These are phyloP conservation scores for Lithophane semibrunnea DNA, from an alignment of 2,888 invertebrate genomes.

Conservation along the genomic window DNA sequence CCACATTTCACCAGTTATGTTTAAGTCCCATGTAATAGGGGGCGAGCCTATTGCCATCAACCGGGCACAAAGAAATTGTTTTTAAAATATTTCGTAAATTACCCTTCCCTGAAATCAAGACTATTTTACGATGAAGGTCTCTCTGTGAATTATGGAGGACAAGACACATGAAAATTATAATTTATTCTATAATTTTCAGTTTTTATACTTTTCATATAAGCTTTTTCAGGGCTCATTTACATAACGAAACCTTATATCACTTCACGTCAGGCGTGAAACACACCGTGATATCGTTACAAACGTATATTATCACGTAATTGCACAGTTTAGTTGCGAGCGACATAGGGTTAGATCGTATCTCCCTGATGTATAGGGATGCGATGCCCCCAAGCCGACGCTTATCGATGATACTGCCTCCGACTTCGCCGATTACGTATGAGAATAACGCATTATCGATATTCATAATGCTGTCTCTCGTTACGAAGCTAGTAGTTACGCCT, in stretches of 20 bases:
- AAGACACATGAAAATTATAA: background rate
- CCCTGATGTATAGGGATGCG: slow-evolving; percentile 81
- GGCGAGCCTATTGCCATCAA: too few species aligned
- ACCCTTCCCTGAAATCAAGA: background rate
- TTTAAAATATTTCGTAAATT: background rate
- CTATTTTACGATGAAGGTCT: background rate
- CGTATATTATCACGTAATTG: slow-evolving; percentile 74
- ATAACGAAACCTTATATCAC: slow-evolving; percentile 13
- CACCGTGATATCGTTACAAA: slow-evolving; percentile 39
- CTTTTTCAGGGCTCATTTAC: background rate
- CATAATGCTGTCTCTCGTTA: slow-evolving; percentile 79
- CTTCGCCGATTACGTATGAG: slow-evolving; percentile 71
- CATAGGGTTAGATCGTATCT: slow-evolving; percentile 80
- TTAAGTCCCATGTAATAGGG: too few species aligned
- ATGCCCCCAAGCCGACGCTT: slow-evolving; percentile 76
- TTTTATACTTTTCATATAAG: background rate
- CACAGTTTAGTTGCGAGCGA: slow-evolving; percentile 82
- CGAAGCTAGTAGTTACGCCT: slow-evolving; percentile 48
- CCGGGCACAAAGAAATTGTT: too few species aligned
- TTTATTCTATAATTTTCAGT: background rate
- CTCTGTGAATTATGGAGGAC: background rate
- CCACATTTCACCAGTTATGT: too few species aligned
- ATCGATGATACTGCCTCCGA: slow-evolving; percentile 77
- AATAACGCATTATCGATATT: slow-evolving; percentile 77
- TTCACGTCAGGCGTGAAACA: slow-evolving; percentile 2